Base-by-base conservation (phyloP, 2,888 invertebrate genomes). In the Meta bourneti region DNA sequence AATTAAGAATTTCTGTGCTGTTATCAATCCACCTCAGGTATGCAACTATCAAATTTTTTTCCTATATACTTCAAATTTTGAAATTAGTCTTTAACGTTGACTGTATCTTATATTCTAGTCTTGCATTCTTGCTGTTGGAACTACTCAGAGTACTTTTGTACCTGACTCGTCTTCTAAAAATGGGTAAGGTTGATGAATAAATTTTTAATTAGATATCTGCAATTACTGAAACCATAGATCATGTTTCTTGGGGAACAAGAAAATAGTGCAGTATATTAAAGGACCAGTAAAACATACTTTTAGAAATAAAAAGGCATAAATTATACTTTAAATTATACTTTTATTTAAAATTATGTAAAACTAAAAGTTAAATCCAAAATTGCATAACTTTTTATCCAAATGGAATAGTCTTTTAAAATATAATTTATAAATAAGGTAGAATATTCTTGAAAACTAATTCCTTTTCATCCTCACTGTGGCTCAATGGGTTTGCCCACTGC, bases 41-140 rank as follows among this genome's bases (percentile, higher is more conserved):
- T 75, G 74, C n/a, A 71, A 61, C 75, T 61, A 9, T 77, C 4
- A n/a, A 7, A 13, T 51, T 71, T 71, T n/a, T 69, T 8, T 16
- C 20, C 11, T 19, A 70, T 49, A 13, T 34, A 70, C 13, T 54
- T 70, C 16, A n/a, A 48, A 16, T n/a, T 81, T 11, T 71, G 7
- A 9, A 19, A 71, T 61, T 49, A 48, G n/a, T 49, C 48, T 34
- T 54, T 79, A 52, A 16, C n/a, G 13, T 61, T 77, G 77, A 61
- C 11, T 80, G 6, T 72, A 20, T 7, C 13, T 71, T 70, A 49
- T 86, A 13, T 79, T 89, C 71, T 90, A 95, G 95, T 97, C 98
- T 0, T 97, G 98, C 94, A 99, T 99, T 94, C 95, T 99, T 93
- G 99, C 99, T 77, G 96, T 98, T 93, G 99, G 99, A 74, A 96